phyloP scores from a whole-genome alignment of 2,797 vertebrate species.

The Champsocephalus gunnari region DNA sequence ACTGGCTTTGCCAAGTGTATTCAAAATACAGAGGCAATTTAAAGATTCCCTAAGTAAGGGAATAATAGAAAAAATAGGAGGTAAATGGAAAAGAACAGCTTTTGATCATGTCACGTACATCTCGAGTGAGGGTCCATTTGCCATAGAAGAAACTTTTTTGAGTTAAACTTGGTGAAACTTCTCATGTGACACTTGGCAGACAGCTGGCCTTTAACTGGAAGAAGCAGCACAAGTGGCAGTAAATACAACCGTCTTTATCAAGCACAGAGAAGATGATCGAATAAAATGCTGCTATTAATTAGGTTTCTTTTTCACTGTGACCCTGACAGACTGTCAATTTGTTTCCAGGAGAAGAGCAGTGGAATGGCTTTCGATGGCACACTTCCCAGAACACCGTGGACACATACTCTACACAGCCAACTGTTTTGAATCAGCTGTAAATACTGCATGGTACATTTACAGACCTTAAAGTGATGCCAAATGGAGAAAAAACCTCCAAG shows the following conservation, averaged over 20 bases:
- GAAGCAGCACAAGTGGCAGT: slow-evolving; percentile 37
- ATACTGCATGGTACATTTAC: slow-evolving; percentile 53
- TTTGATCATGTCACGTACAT: slow-evolving; percentile 13
- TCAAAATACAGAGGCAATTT: slow-evolving; percentile 37
- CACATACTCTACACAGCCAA: slow-evolving; percentile 47
- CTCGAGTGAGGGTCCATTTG: neutral
- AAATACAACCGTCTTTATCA: slow-evolving; percentile 59
- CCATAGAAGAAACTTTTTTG: slow-evolving; percentile 8
- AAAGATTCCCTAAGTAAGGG: slow-evolving; percentile 45
- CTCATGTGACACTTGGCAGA: slow-evolving; percentile 51
- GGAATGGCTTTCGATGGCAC: slow-evolving; percentile 68
- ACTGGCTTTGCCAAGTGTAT: slow-evolving; percentile 46
- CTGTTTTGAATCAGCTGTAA: slow-evolving; percentile 55
- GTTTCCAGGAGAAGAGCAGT: slow-evolving; percentile 70
- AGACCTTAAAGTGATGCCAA: slow-evolving; percentile 45
- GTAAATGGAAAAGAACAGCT: slow-evolving; percentile 19
- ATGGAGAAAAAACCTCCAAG: slow-evolving; percentile 5
- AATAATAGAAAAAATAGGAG: slow-evolving; percentile 48
- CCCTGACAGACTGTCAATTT: slow-evolving; percentile 61
- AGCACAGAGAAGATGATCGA: slow-evolving; percentile 62
- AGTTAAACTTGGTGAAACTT: slow-evolving; percentile 30
- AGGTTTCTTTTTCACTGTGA: slow-evolving; percentile 45
- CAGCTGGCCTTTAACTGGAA: slow-evolving; percentile 55
- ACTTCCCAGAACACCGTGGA: slow-evolving; percentile 62
- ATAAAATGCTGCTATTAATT: slow-evolving; percentile 67